Evolutionary conservation across 1,140 invertebrate genomes (phyloP).

Genomic region (Orius insidiosus): DNA sequence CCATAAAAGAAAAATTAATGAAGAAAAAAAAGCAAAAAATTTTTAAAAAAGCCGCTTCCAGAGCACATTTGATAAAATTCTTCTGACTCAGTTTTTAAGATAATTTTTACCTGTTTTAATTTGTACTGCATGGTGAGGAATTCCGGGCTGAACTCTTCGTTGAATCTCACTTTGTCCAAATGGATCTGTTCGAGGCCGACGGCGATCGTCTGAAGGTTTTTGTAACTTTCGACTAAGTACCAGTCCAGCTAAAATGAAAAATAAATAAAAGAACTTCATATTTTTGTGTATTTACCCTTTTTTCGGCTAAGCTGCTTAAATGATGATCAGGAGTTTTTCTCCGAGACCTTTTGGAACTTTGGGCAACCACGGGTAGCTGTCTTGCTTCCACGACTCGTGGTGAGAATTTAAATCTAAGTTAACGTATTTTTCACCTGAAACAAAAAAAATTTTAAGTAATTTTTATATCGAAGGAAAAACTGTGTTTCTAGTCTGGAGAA

Average conservation of each 20-base stretch:
- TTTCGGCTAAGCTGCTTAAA: not conserved
- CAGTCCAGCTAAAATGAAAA: slow-evolving; percentile 32
- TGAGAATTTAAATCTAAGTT: not conserved
- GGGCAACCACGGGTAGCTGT: slow-evolving; percentile 5
- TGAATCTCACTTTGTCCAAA: slow-evolving; percentile 37
- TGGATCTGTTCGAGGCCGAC: slow-evolving; percentile 47
- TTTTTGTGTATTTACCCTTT: not conserved
- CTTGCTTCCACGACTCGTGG: not conserved
- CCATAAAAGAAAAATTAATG: no score
- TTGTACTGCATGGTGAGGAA: slow-evolving; percentile 38
- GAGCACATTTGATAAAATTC: not conserved
- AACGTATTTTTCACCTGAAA: no score
- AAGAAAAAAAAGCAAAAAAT: no score
- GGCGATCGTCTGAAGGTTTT: slow-evolving; percentile 42
- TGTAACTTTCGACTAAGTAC: slow-evolving; percentile 34
- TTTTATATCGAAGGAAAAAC: no score
- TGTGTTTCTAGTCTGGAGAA: no score
- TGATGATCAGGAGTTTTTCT: not conserved
- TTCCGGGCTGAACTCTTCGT: slow-evolving; percentile 29
- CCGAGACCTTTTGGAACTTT: slow-evolving; percentile 4
- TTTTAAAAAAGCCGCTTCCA: not conserved
- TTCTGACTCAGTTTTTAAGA: no score
- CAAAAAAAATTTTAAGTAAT: no score
- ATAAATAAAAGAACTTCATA: not conserved
- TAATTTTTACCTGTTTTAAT: slow-evolving; percentile 31